Conservation (phyloP, 2,888 invertebrate genomes). For the Drosophila aldrichi region DNA sequence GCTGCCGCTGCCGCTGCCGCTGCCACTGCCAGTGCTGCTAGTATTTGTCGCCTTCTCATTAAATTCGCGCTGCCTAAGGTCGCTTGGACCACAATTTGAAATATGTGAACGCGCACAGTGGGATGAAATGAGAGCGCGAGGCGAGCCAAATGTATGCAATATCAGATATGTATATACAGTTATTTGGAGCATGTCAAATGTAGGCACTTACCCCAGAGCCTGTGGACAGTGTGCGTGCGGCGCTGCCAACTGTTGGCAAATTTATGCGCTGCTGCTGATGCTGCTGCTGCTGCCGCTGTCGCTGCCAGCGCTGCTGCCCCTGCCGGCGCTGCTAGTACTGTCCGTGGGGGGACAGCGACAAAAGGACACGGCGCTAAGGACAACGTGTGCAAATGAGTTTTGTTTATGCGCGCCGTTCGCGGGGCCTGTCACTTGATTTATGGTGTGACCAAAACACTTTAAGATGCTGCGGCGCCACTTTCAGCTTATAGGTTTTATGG, state of each 20-base stretch:
- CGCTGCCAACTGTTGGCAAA: slow-evolving; percentile 63
- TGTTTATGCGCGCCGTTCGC: slow-evolving; percentile 60
- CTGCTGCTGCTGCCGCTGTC: background rate
- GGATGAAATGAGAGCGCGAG: slow-evolving; percentile 1
- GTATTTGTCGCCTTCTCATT: slow-evolving; percentile 2
- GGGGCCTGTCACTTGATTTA: slow-evolving; percentile 66
- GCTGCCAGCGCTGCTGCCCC: background rate
- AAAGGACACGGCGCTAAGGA: slow-evolving; percentile 54
- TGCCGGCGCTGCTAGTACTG: slow-evolving; percentile 5
- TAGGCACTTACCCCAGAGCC: slow-evolving; percentile 30
- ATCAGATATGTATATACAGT: background rate
- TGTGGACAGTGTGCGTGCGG: slow-evolving; percentile 36
- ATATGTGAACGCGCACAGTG: slow-evolving; percentile 38
- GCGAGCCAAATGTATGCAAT: slow-evolving; percentile 22
- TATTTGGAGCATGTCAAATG: slow-evolving; percentile 18
- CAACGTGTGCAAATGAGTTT: slow-evolving; percentile 69
- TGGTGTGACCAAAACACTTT: slow-evolving; percentile 65
- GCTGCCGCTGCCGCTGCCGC: slow-evolving; percentile 1
- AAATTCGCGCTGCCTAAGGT: slow-evolving; percentile 18
- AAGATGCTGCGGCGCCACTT: slow-evolving; percentile 68
- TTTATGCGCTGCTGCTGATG: slow-evolving; percentile 55
- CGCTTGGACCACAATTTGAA: slow-evolving; percentile 1
- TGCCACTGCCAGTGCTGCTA: too few relatives aligned
- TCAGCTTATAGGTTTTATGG: slow-evolving; percentile 50
- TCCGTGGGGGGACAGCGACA: slow-evolving; percentile 36